A percentile compares a stretch with the other conserved stretches of the same genome.
Evolutionary conservation across 2,113 vertebrate species (phyloP).

Genomic region (Heterocephalus glaber): DNA sequence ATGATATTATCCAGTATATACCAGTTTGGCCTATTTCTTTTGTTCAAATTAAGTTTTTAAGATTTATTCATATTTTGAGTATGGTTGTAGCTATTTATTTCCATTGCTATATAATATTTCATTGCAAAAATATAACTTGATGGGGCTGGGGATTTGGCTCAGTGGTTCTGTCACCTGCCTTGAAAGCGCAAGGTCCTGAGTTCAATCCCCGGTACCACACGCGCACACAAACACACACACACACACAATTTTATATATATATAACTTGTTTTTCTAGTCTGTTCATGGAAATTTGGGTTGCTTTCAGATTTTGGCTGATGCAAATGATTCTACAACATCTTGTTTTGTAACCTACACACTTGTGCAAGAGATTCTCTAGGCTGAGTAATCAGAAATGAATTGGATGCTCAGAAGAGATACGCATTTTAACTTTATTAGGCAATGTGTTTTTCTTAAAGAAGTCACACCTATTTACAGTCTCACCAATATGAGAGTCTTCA

Average conservation of each 20-base stretch:
- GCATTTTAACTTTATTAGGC: background rate
- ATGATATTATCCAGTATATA: background rate
- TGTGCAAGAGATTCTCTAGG: background rate
- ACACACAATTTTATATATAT: too few species aligned
- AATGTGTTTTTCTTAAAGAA: background rate
- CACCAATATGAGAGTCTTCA: background rate
- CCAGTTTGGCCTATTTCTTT: constrained; percentile 15
- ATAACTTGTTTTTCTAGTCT: background rate
- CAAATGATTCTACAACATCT: background rate
- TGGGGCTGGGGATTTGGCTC: too few species aligned
- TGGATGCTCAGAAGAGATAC: background rate
- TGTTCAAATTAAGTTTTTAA: background rate
- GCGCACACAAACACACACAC: too few species aligned
- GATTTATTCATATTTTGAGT: background rate
- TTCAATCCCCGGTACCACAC: too few species aligned
- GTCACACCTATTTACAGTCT: background rate
- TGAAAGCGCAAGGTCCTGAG: too few species aligned
- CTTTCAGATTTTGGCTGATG: background rate
- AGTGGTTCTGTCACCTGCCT: too few species aligned
- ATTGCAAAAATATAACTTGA: background rate
- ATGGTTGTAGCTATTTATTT: background rate
- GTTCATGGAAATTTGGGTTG: background rate
- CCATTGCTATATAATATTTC: background rate
- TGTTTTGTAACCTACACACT: background rate
- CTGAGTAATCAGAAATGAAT: background rate